Base-by-base conservation (phyloP, 2,888 invertebrate genomes). In the Hypercompe scribonia region DNA sequence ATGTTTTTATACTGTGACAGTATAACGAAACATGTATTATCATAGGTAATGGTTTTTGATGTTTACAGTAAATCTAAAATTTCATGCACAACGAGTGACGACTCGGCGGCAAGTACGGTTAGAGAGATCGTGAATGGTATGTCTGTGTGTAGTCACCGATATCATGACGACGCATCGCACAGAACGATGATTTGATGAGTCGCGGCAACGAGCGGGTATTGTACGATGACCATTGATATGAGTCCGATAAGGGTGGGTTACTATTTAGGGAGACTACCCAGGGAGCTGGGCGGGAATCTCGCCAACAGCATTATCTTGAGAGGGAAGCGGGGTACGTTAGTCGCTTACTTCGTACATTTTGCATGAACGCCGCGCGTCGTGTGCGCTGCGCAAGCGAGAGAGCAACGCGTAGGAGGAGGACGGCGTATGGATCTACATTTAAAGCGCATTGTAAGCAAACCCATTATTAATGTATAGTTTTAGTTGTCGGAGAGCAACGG, bases 371-470 rank as follows among this genome's bases (percentile, higher is more conserved):
- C 79, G 83, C 84, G 86, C 85, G 87, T 87, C 87, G 88, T 89
- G 81, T 87, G 88, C 90, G 88, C 90, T 89, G 89, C 86, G 87
- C 84, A 89, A 88, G 90, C 79, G 91, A 88, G 92, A 89, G 83
- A 78, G 82, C 71, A 42, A 79, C 70, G 36, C 65, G 85, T 78
- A 83, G 78, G 89, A 92, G 87, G 82, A 89, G 85, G 93, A 92
- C 88, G 81, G 83, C 86, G 90, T 89, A 86, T 90, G 91, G 92
- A 94, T 94, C 94, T 94, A 95, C 95, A 95, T 95, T 95, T 95
- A 95, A 95, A 95, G 95, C 94, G 93, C 95, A 95, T 95, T 94
- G 95, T 95, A 95, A 95, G 94, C 95, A 95, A 94, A 91, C 90
- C 91, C 92, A 95, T 95, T 95, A 95, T 93, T 95, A 95, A 95